Evolutionary conservation across 2,113 vertebrate genomes (phyloP).

Genomic region (Hiodon alosoides): DNA sequence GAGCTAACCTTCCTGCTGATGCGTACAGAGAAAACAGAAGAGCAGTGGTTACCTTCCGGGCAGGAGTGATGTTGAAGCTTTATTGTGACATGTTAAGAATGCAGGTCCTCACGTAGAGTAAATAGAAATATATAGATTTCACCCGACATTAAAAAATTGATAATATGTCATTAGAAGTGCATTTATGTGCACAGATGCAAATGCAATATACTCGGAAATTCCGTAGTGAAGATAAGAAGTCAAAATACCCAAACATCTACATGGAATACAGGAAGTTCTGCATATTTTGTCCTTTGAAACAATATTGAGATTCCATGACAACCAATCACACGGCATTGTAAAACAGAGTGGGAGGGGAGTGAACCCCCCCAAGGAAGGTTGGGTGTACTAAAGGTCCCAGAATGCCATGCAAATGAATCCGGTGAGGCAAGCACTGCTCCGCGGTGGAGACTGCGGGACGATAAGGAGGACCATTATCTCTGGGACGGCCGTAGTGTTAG

Average conservation of each 20-base stretch:
- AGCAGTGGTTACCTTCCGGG: background rate
- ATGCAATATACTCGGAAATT: background rate
- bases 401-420: background rate
- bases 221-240: background rate
- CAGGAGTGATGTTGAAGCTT: background rate
- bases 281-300: too few species aligned
- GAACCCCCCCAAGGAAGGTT: slow-evolving; percentile 24
- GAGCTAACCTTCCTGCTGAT: slow-evolving; percentile 54
- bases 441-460: background rate
- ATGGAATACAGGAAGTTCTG: too few species aligned
- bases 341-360: too few species aligned
- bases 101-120: too few species aligned
- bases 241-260: too few species aligned
- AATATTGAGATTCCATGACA: too few species aligned
- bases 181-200: background rate
- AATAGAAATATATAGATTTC: background rate
- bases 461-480: slow-evolving; percentile 25
- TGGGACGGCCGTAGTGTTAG: slow-evolving; percentile 20
- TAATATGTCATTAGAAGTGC: background rate
- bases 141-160: background rate
- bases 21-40: background rate
- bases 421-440: background rate
- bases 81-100: background rate
- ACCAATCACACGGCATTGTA: too few species aligned
- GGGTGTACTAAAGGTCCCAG: slow-evolving; percentile 60